A percentile compares a stretch with the other conserved stretches of the same genome.
Evolutionary conservation across 2,888 invertebrate genomes (phyloP).

Genomic region (Iselma pallidipennis): DNA sequence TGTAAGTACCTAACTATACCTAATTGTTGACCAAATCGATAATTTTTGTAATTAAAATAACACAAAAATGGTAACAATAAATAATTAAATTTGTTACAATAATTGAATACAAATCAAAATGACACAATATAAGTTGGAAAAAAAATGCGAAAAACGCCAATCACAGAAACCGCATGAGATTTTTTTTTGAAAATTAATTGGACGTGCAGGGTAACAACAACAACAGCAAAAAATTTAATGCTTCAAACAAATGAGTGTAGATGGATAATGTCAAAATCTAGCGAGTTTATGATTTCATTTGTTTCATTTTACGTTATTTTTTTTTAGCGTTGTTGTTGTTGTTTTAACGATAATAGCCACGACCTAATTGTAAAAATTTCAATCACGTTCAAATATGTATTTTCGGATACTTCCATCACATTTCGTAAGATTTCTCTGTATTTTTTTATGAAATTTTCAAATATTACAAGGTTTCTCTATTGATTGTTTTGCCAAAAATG

Average conservation of each 20-base stretch:
- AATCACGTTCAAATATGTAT: neutral
- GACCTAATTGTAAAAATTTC: neutral
- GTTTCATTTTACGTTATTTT: too few relatives aligned
- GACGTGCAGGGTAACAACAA: neutral
- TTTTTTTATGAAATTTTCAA: neutral
- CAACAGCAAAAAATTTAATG: neutral
- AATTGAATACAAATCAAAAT: neutral
- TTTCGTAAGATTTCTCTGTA: neutral
- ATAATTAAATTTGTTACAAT: neutral
- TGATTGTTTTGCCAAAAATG: neutral
- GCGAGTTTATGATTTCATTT: neutral
- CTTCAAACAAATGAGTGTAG: neutral
- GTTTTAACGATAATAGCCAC: neutral
- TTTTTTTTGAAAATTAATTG: neutral
- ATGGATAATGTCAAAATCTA: neutral
- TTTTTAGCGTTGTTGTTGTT: neutral
- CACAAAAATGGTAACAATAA: neutral
- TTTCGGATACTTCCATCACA: neutral
- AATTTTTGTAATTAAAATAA: neutral
- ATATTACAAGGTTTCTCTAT: neutral
- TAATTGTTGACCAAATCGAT: neutral
- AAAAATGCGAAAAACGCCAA: neutral
- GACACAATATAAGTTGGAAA: too few relatives aligned
- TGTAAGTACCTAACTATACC: neutral
- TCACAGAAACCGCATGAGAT: neutral